Evolutionary conservation across 1,140 invertebrate genomes (phyloP).

Genomic region (Helicorthomorpha holstii): DNA sequence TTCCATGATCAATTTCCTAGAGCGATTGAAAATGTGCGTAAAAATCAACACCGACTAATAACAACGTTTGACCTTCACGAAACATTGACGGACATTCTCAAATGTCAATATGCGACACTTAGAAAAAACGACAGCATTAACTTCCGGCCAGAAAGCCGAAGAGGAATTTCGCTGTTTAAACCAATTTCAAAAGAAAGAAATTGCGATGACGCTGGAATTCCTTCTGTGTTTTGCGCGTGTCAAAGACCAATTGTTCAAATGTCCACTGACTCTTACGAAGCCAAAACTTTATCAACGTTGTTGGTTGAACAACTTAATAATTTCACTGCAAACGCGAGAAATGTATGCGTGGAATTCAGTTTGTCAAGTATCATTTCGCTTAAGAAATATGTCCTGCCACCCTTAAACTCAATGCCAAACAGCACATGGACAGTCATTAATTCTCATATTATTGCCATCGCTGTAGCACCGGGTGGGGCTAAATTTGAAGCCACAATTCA

Average conservation of each 20-base stretch:
- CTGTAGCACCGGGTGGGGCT: background rate
- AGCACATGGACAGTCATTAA: too few species aligned
- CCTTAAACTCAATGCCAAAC: too few species aligned
- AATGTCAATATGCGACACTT: background rate
- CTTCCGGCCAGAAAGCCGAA: background rate
- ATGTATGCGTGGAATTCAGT: background rate
- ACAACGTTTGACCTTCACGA: constrained; percentile 8
- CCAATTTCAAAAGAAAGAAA: constrained; percentile 14
- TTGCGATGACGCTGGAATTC: constrained; percentile 23
- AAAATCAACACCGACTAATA: constrained; percentile 2
- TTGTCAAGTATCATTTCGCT: background rate
- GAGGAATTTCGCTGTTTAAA: background rate
- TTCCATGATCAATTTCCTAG: constrained; percentile 1
- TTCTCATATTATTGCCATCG: background rate
- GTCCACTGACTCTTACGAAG: background rate
- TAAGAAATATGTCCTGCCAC: background rate
- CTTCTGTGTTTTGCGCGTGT: constrained; percentile 28
- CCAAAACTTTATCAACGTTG: background rate
- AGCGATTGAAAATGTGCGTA: constrained; percentile 1
- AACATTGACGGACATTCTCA: background rate
- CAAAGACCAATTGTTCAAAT: constrained; percentile 5
- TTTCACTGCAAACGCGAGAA: background rate
- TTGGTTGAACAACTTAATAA: background rate
- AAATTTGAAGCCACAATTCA: background rate
- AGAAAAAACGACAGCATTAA: background rate